Evolutionary conservation across 2,113 vertebrate genomes (phyloP), one percentile per base, ranked within the genome.

Genomic region (Anolis sagrei): DNA sequence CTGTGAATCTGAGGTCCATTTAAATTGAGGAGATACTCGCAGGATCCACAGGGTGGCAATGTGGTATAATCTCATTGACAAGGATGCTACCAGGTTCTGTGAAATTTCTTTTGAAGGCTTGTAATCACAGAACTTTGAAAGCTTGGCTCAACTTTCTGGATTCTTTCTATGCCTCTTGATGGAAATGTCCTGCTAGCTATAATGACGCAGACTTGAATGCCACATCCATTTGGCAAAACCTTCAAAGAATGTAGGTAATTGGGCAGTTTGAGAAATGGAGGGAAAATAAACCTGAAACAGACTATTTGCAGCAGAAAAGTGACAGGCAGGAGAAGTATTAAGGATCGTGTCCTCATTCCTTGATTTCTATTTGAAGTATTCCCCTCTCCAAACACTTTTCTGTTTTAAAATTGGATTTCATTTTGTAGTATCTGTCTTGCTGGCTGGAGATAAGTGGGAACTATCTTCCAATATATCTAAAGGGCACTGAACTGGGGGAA

Each of bases 31-130:
- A 7, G 29, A 29, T 18, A 34, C 13, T 21, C 27, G 13, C 4
- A 51, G 61, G 14, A 18, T 27, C 84, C 84, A 66, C 69, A 36
- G 36, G 84, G 4, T 80, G 84, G 84, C 84, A 86, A 39, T 73
- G 29, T 86, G 69, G 19, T 61, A 66, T 58, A 75, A 69, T 69
- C 61, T 27, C 7, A 74, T 16, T 48, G 54, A 19, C 34, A 61
- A 10, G 3, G 34, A 72, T 32, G 2, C 4, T 34, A 13, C 7
- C 7, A 2, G 11, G 4, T 27, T 72, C 14, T 51, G 4, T 61
- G 34, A 6, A 25, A 18, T 19, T 44, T 44, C 25, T 62, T 61
- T 44, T n/a, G 36, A 39, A 75, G 32, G 81, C 54, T 44, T 44
- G 4, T 58, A 6, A 39, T 21, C 34, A 79, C 13, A 79, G 34